Base-by-base conservation (phyloP, 2,888 invertebrate genomes). In the Galeopsomyia nigrocyanea region DNA sequence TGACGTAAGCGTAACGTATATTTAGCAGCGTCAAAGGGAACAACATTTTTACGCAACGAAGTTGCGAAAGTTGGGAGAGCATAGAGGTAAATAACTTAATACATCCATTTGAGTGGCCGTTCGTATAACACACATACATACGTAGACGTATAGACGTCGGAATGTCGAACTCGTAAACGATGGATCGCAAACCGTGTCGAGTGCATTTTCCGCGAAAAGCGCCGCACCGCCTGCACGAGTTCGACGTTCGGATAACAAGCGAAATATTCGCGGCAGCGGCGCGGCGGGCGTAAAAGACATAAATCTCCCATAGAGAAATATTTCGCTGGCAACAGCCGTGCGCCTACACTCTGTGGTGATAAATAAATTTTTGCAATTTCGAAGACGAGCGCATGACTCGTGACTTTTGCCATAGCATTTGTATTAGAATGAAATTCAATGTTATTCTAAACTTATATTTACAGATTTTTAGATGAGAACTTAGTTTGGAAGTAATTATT, bases 351-450 rank as follows among this genome's bases (percentile, higher is more conserved):
- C 39, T 39, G 39, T 10, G 13, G 69, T 73, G 73, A 76, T 77
- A 76, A 79, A 80, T 78, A 78, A 79, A 79, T 81, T 80, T 78
- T 79, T 77, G 78, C 80, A 80, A 81, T 77, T 10, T 77, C 76
- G 39, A 74, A 79, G 77, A 74, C 74, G 78, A 68, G 71, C 73
- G 71, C 21, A 19, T 66, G 71, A 77, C 77, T 77, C 75, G 58
- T 62, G 67, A 66, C 57, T 63, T 55, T 66, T 55, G 72, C 62
- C 14, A 31, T 53, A 10, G 17, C 13, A 10, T 39, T 39, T 5
- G 26, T 26, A 26, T 26, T 39, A 1, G 1, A 39, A 39, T 7
- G 13, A 39, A 13, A 39, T 39, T 39, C 39, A 39, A 39, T 39
- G 10, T 10, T 39, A 1, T 7, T 26, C 7, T 39, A 10, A 7